Conservation (phyloP, 2,797 vertebrate genomes). For the Spinus pinus region DNA sequence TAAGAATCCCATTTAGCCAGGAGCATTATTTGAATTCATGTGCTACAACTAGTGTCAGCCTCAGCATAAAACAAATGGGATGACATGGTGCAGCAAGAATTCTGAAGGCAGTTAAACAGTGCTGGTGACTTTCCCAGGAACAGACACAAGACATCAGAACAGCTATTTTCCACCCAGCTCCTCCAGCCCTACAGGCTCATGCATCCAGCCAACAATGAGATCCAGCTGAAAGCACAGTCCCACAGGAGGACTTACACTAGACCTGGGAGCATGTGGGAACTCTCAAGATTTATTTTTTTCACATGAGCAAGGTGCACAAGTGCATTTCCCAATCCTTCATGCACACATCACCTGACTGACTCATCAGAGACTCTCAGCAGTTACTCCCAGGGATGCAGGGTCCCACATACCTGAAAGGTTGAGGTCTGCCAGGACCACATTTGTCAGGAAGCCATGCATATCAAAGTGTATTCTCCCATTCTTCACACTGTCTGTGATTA, state of each 20-base stretch:
- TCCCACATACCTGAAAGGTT: conserved; percentile 84
- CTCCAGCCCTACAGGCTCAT: not conserved
- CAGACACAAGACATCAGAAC: not conserved
- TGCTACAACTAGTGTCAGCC: not conserved
- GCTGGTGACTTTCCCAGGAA: not conserved
- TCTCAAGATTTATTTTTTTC: not conserved
- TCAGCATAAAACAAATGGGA: not conserved
- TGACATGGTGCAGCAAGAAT: not conserved
- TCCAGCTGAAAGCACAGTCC: not conserved
- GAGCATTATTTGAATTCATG: not conserved
- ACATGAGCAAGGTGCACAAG: not conserved
- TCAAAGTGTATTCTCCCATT: conserved; percentile 94
- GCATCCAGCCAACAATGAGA: not conserved
- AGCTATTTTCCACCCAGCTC: not conserved
- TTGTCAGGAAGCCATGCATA: conserved; percentile 96
- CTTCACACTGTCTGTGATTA: conserved; percentile 95
- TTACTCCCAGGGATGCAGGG: not conserved
- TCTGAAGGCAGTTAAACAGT: not conserved
- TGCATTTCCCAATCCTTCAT: not conserved
- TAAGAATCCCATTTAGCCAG: not conserved
- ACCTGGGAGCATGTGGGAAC: not conserved
- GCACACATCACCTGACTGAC: not conserved
- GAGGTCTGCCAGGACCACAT: conserved; percentile 92
- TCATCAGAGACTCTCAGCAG: not conserved
- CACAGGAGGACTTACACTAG: not conserved